Conservation (phyloP, 2,113 vertebrate genomes). For the Charadrius vociferus region DNA sequence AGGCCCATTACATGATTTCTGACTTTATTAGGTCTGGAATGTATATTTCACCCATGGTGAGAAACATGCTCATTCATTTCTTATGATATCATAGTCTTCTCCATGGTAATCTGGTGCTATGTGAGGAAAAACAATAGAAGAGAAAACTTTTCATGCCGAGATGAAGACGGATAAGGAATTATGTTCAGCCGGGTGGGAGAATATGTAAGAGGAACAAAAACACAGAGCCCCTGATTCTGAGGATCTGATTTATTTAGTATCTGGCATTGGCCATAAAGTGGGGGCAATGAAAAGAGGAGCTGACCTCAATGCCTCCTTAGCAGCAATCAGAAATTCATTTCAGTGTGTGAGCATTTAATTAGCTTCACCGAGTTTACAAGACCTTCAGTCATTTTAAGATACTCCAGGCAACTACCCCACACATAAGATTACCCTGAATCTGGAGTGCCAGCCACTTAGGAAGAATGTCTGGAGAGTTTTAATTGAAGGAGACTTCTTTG, state of each 20-base stretch:
- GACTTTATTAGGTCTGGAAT: constrained; percentile 62
- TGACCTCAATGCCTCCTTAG: constrained; percentile 59
- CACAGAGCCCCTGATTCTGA: constrained; percentile 56
- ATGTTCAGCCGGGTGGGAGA: constrained; percentile 53
- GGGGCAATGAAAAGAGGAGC: constrained; percentile 59
- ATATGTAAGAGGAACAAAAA: constrained; percentile 58
- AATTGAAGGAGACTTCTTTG: constrained; percentile 73
- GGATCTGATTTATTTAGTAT: constrained; percentile 68
- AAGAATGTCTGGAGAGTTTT: constrained; percentile 67
- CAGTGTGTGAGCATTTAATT: constrained; percentile 73
- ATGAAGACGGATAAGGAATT: constrained; percentile 51
- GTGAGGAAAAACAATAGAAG: constrained; percentile 59
- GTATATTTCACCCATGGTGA: constrained; percentile 52
- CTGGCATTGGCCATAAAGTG: constrained; percentile 65
- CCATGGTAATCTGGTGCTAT: constrained; percentile 60
- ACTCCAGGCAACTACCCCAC: constrained; percentile 48
- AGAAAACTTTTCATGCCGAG: constrained; percentile 41
- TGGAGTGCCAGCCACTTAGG: constrained; percentile 52
- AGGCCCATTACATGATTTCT: constrained; percentile 35
- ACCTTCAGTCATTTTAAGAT: constrained; percentile 70
- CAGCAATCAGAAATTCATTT: constrained; percentile 71
- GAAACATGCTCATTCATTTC: constrained; percentile 59
- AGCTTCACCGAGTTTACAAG: constrained; percentile 65
- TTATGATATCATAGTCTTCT: constrained; percentile 61
- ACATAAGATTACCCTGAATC: constrained; percentile 42